phyloP scores from a whole-genome alignment of 1,140 invertebrate species.

The Drepana arcuata region DNA sequence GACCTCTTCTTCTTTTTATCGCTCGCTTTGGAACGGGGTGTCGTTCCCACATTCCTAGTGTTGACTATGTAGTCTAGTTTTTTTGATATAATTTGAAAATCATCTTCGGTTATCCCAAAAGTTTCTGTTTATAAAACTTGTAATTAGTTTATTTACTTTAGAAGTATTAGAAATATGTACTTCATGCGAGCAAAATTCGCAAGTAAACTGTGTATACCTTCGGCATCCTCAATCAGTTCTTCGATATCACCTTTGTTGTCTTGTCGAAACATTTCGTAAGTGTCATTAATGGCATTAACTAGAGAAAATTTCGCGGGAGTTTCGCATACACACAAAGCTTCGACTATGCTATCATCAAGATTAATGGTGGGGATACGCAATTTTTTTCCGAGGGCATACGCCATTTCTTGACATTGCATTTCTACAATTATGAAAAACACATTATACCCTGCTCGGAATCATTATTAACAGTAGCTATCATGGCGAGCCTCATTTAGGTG shows the following conservation, averaged over 20 bases:
- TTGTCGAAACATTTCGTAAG: slow-evolving; percentile 28
- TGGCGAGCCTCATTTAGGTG: no score
- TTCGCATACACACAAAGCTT: slow-evolving; percentile 37
- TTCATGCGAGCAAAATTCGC: background rate
- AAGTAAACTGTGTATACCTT: slow-evolving; percentile 5
- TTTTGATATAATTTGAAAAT: slow-evolving; percentile 40
- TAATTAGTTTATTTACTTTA: background rate
- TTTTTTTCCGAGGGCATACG: slow-evolving; percentile 42
- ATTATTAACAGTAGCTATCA: no score
- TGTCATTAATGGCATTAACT: slow-evolving; percentile 35
- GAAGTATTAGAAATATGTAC: background rate
- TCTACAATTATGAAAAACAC: slow-evolving; percentile 25
- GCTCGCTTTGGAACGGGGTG: slow-evolving; percentile 42
- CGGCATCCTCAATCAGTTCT: slow-evolving; percentile 7
- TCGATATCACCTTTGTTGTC: slow-evolving; percentile 18
- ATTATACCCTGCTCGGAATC: no score
- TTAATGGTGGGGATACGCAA: slow-evolving; percentile 40
- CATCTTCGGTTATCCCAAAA: slow-evolving; percentile 28
- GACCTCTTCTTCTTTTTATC: slow-evolving; percentile 53
- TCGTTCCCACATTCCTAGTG: slow-evolving; percentile 35
- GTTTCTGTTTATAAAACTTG: slow-evolving; percentile 11
- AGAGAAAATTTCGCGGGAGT: slow-evolving; percentile 30
- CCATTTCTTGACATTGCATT: slow-evolving; percentile 49
- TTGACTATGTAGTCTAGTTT: slow-evolving; percentile 40
- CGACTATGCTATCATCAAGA: slow-evolving; percentile 41